Conservation (phyloP, 1,140 invertebrate genomes). For the Heterodera schachtii region DNA sequence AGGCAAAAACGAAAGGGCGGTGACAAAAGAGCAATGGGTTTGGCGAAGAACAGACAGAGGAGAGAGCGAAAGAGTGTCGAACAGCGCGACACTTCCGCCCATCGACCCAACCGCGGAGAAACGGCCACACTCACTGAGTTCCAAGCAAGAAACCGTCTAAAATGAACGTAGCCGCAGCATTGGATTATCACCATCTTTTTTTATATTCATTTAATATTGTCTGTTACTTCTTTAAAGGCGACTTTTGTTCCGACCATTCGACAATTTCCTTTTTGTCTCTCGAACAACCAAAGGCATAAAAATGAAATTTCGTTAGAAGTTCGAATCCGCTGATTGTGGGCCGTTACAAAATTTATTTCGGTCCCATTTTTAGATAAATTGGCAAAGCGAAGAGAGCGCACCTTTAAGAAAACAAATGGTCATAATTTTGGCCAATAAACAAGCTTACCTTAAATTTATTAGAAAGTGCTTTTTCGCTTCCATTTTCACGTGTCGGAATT, state of each 20-base stretch:
- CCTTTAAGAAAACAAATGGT: constrained; percentile 19
- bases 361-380: constrained; percentile 25
- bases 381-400: constrained; percentile 39
- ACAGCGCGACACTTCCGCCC: constrained; percentile 39
- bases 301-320: constrained; percentile 34
- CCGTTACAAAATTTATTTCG: constrained; percentile 29
- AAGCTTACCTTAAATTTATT: constrained; percentile 25
- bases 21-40: constrained; percentile 36
- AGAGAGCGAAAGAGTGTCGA: constrained; percentile 32
- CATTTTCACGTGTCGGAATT: constrained; percentile 7
- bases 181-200: no score
- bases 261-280: constrained; percentile 29
- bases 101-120: constrained; percentile 44
- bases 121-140: constrained; percentile 33
- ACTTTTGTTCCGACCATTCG: constrained; percentile 24
- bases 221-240: constrained; percentile 38
- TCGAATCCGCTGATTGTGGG: constrained; percentile 36
- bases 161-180: background rate
- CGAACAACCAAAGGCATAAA: constrained; percentile 32
- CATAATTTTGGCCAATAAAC: background rate
- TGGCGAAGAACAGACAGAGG: constrained; percentile 21
- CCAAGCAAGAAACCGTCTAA: constrained; percentile 35
- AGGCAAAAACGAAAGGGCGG: constrained; percentile 38
- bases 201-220: background rate
- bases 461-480: background rate